phyloP scores from a whole-genome alignment of 2,888 invertebrate species.

The Macrosiphum euphorbiae region DNA sequence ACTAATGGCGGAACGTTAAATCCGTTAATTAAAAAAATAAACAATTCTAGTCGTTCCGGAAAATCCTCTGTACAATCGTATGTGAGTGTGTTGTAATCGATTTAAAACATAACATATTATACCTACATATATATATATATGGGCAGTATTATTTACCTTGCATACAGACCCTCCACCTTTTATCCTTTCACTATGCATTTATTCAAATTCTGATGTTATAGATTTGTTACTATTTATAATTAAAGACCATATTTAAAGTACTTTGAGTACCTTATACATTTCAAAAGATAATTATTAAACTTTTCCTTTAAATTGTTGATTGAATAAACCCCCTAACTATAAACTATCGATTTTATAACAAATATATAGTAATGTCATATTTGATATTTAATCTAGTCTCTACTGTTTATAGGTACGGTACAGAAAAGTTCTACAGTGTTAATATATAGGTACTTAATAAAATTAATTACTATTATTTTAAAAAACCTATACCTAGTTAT shows the following conservation, averaged over 20 bases:
- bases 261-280: not conserved
- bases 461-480: too few species aligned
- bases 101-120: not conserved
- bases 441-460: too few species aligned
- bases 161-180: not conserved
- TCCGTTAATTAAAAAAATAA: slow-evolving; percentile 22
- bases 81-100: not conserved
- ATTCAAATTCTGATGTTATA: not conserved
- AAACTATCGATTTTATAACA: too few species aligned
- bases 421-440: not conserved
- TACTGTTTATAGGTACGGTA: not conserved
- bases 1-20: not conserved
- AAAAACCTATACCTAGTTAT: not conserved
- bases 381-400: too few species aligned
- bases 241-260: not conserved
- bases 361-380: too few species aligned
- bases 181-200: not conserved
- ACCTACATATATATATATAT: not conserved
- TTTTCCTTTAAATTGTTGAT: not conserved
- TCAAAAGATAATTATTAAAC: not conserved
- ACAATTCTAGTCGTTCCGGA: not conserved
- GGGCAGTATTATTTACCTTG: not conserved
- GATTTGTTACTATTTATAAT: not conserved
- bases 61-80: not conserved
- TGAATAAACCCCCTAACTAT: too few species aligned